These are phyloP conservation scores for Octodonta nipae DNA, from an alignment of 2,888 invertebrate species.

Conservation along the genomic window DNA sequence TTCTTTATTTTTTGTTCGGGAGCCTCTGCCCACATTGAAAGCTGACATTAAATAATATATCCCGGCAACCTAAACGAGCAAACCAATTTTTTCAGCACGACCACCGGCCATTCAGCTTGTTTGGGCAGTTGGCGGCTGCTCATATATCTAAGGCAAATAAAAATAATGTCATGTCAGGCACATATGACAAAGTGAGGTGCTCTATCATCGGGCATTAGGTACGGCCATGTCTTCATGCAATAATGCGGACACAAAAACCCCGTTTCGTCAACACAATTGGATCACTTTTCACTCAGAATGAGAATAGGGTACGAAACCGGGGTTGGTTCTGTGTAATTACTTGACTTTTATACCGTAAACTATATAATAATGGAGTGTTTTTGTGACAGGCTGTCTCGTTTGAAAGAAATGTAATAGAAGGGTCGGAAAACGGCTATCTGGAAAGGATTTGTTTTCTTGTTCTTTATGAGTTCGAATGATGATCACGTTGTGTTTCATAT, in stretches of 20 bases:
- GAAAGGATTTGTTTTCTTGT: too few species aligned
- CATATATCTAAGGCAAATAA: slow-evolving; percentile 12
- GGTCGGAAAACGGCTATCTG: too few species aligned
- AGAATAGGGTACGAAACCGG: slow-evolving; percentile 2
- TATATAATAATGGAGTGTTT: slow-evolving; percentile 8
- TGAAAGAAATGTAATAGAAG: neutral
- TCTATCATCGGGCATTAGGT: slow-evolving; percentile 24
- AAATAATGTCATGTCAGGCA: slow-evolving; percentile 14
- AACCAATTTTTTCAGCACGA: slow-evolving; percentile 1
- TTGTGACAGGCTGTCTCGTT: slow-evolving; percentile 3
- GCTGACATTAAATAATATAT: too few species aligned
- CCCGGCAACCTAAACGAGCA: neutral
- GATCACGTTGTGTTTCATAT: too few species aligned
- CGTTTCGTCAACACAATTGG: slow-evolving; percentile 14
- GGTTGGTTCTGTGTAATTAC: slow-evolving; percentile 11
- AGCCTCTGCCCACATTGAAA: too few species aligned
- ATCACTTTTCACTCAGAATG: slow-evolving; percentile 11
- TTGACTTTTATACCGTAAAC: slow-evolving; percentile 10
- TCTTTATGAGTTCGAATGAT: too few species aligned
- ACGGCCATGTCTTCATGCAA: slow-evolving; percentile 19
- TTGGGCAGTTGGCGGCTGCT: slow-evolving; percentile 6
- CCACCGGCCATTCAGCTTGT: neutral
- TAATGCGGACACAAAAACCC: slow-evolving; percentile 17
- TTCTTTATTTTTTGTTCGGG: too few species aligned
- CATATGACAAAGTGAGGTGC: slow-evolving; percentile 24